Evolutionary conservation across 2,113 vertebrate species (phyloP), one percentile per base, ranked within the genome.

Genomic region (Lonchura striata): DNA sequence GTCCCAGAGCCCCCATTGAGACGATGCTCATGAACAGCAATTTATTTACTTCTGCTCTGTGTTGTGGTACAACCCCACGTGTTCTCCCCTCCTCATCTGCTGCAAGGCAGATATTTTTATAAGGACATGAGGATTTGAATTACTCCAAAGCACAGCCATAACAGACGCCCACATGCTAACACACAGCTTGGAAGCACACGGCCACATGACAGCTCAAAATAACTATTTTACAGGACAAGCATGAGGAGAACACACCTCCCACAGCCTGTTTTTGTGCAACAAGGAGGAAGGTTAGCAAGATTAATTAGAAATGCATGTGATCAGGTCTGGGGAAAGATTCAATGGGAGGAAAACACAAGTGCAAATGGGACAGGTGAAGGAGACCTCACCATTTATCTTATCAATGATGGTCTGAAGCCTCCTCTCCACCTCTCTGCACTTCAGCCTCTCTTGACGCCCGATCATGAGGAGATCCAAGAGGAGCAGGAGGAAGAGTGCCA

Each of bases 391-490:
- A 3, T 98, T 98, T 94, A 99, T 98, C 94, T 98, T 98, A 16
- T 98, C 96, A 64, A 99, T 97, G 95, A 99, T 98, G 84, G 97
- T 97, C 54, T 97, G 98, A 46, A 99, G 98, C 69, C 99, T 98
- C 25, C 98, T 97, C 47, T 99, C 98, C 95, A 99, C 99, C 97
- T 99, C 99, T 31, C 82, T 98, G 42, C 95, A 97, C 97, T 98
- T 99, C 90, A 99, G 98, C 89, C 97, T 98, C 82, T 99, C 99
- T 90, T 99, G 99, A 65, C 99, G 98, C 52, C 98, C 97, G 0
- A 99, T 98, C 94, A 99, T 98, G 96, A 99, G 77, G 78, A 99
- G 98, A 97, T 99, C 99, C 71, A 99, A 96, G 41, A 99, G 79
- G 60, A 99, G 98, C 87, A 99, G 96, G 66, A 99, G 97, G 59